These are phyloP conservation scores for Atrichornis clamosus DNA, from an alignment of 2,113 vertebrate species.

Conservation along the genomic window DNA sequence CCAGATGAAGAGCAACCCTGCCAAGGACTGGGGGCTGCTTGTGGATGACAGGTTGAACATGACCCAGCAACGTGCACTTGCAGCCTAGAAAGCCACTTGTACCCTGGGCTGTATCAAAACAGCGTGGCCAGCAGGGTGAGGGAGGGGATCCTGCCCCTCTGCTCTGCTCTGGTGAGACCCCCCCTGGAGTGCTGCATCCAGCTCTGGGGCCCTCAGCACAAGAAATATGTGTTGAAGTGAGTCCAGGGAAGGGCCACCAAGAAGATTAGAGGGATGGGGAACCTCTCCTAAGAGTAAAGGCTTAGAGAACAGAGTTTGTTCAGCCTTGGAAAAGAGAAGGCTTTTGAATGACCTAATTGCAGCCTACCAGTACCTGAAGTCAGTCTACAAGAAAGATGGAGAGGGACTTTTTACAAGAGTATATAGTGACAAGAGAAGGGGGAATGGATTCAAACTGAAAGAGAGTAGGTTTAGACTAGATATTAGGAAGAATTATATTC, in stretches of 20 bases:
- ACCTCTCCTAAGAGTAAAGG: background rate
- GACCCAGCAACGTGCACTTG: background rate
- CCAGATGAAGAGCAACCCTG: background rate
- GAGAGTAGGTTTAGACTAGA: background rate
- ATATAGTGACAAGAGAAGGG: background rate
- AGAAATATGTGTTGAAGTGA: background rate
- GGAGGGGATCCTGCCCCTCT: background rate
- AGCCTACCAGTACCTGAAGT: background rate
- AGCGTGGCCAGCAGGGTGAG: background rate
- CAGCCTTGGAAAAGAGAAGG: background rate
- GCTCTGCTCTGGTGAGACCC: background rate
- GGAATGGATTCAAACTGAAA: background rate
- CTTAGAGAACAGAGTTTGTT: background rate
- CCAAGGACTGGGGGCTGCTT: background rate
- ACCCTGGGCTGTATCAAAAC: background rate
- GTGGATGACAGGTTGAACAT: background rate
- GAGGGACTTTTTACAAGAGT: background rate
- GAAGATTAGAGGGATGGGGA: background rate
- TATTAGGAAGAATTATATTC: background rate
- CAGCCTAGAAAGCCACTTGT: background rate
- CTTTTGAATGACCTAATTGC: rapidly evolving
- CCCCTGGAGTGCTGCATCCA: background rate
- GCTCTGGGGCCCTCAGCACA: background rate
- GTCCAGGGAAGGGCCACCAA: background rate
- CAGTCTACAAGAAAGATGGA: background rate